These are phyloP conservation scores for Neoascia interrupta DNA, from an alignment of 2,888 invertebrate genomes.

Conservation along the genomic window DNA sequence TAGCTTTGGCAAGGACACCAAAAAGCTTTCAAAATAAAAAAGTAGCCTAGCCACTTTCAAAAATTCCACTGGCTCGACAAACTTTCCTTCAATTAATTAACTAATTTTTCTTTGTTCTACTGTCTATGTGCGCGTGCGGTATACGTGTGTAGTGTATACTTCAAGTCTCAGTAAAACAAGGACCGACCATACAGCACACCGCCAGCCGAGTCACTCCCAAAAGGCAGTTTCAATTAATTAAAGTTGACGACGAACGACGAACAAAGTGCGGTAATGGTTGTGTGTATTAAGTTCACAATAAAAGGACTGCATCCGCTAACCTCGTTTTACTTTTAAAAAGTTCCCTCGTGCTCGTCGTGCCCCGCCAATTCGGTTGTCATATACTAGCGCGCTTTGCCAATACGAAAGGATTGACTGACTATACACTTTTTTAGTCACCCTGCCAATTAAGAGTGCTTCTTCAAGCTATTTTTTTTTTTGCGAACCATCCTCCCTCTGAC, in stretches of 20 bases:
- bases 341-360: no score
- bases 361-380: slow-evolving; percentile 26
- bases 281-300: no score
- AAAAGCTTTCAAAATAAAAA: slow-evolving; percentile 28
- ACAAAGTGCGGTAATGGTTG: slow-evolving; percentile 1
- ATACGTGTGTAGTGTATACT: no score
- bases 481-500: no score
- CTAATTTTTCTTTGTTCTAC: slow-evolving; percentile 12
- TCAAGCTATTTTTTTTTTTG: background rate
- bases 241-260: slow-evolving; percentile 26
- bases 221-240: slow-evolving; percentile 29
- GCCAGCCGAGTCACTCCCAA: background rate
- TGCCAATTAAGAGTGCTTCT: background rate
- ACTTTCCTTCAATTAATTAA: slow-evolving; percentile 30
- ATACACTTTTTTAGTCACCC: background rate
- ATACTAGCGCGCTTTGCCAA: background rate
- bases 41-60: background rate
- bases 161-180: no score
- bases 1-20: slow-evolving; percentile 24
- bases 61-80: background rate
- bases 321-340: slow-evolving; percentile 22
- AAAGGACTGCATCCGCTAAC: slow-evolving; percentile 26
- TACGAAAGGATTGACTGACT: slow-evolving; percentile 19
- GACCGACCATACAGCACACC: background rate
- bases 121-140: background rate